Percentiles rank a stretch among this genome's conserved stretches.
Evolutionary conservation across 1,140 invertebrate genomes (phyloP).

Genomic region (Daktulosphaira vitifoliae): DNA sequence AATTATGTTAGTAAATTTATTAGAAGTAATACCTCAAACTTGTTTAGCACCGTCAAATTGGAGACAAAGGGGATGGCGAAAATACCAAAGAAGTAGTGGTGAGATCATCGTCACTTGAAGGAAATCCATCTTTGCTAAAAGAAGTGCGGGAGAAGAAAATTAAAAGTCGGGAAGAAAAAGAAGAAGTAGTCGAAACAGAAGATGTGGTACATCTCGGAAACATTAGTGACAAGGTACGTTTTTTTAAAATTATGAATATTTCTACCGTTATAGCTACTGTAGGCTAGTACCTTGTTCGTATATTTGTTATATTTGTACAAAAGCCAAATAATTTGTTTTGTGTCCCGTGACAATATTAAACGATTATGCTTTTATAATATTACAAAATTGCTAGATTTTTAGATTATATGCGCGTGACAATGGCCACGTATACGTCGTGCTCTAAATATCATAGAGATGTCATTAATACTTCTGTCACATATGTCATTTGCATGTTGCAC

Average conservation of each 20-base stretch:
- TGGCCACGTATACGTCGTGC: constrained; percentile 3
- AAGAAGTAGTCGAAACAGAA: constrained; percentile 70
- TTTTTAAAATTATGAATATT: background rate
- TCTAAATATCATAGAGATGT: constrained; percentile 1
- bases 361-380: background rate
- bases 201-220: constrained; percentile 71
- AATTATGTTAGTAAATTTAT: no score
- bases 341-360: no score
- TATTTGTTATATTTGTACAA: no score
- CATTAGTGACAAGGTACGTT: constrained; percentile 69
- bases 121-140: constrained; percentile 50
- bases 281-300: no score
- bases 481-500: background rate
- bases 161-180: constrained; percentile 70
- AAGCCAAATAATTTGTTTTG: no score
- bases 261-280: no score
- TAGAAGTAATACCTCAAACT: no score
- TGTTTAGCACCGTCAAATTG: constrained; percentile 43
- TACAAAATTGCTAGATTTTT: background rate
- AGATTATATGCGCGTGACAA: constrained; percentile 7
- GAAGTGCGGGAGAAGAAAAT: constrained; percentile 69
- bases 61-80: constrained; percentile 44
- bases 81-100: constrained; percentile 55
- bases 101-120: constrained; percentile 50
- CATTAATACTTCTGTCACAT: constrained; percentile 1